phyloP scores from a whole-genome alignment of 2,797 vertebrate species.

The Fratercula arctica region DNA sequence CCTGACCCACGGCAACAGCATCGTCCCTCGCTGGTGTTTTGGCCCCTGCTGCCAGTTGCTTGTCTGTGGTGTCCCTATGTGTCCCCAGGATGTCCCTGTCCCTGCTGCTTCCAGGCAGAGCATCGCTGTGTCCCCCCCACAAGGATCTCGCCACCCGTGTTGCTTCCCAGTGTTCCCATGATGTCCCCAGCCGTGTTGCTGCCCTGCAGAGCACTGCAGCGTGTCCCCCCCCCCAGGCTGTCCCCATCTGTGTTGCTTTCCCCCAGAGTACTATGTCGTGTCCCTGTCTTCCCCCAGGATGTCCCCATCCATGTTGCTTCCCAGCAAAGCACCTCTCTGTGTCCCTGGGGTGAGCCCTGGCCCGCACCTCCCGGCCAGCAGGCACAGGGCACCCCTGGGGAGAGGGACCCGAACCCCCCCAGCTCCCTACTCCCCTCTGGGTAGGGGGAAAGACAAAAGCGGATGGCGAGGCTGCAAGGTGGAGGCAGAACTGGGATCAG shows the following conservation, averaged over 20 bases:
- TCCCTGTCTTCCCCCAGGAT: neutral
- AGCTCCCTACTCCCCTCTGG: neutral
- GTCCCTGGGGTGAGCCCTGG: neutral
- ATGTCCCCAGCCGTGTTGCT: neutral
- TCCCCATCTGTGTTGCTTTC: neutral
- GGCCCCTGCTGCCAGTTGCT: neutral
- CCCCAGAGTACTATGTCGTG: neutral
- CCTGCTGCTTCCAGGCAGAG: neutral
- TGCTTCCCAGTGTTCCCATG: neutral
- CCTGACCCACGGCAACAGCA: neutral
- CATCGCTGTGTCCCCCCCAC: neutral
- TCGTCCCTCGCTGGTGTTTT: rapidly evolving
- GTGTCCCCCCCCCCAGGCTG: neutral
- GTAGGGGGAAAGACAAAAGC: rapidly evolving
- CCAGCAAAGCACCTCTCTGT: rapidly evolving
- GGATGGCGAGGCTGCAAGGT: neutral
- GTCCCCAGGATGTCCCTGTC: neutral
- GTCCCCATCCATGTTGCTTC: neutral
- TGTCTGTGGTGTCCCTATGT: neutral
- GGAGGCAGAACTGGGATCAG: neutral
- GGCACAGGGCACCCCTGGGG: neutral
- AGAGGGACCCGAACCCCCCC: neutral
- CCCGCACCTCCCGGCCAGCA: rapidly evolving
- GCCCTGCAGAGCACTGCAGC: no score
- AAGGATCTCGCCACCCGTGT: neutral